Evolutionary conservation across 2,797 vertebrate species (phyloP).

Genomic region (Ara ararauna): DNA sequence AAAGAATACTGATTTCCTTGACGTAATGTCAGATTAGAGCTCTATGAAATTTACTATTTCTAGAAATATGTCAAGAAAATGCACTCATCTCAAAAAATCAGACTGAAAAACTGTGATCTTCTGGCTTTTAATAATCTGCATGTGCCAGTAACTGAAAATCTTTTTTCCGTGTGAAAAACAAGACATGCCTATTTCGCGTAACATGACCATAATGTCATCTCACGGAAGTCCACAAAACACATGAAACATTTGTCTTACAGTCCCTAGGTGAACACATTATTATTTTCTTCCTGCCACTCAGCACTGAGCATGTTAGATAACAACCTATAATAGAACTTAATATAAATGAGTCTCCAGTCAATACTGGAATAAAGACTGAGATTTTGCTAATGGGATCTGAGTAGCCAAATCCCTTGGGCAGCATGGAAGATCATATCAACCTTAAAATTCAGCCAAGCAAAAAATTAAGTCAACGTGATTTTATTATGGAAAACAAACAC

Average conservation of each 20-base stretch:
- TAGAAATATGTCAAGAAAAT: background rate
- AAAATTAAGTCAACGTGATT: background rate
- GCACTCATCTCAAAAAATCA: background rate
- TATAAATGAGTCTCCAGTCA: conserved; percentile 34
- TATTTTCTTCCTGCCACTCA: conserved; percentile 50
- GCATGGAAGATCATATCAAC: background rate
- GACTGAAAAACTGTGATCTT: background rate
- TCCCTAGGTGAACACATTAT: conserved; percentile 19
- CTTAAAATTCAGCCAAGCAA: conserved; percentile 12
- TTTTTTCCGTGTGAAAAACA: background rate
- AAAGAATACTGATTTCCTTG: background rate
- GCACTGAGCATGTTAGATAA: conserved; percentile 10
- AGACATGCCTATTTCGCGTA: background rate
- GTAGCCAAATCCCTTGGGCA: background rate
- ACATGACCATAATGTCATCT: background rate
- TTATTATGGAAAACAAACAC: background rate
- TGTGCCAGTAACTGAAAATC: background rate
- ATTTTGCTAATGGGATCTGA: conserved; percentile 3
- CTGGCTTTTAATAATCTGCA: background rate
- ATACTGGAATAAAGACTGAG: background rate
- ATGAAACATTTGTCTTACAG: conserved; percentile 21
- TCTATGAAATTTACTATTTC: background rate
- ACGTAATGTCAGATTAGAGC: background rate
- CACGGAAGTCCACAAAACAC: background rate
- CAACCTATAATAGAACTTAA: conserved; percentile 20